Evolutionary conservation across 2,113 vertebrate genomes (phyloP), one percentile per base, ranked within the genome.

Genomic region (Silurus asotus): DNA sequence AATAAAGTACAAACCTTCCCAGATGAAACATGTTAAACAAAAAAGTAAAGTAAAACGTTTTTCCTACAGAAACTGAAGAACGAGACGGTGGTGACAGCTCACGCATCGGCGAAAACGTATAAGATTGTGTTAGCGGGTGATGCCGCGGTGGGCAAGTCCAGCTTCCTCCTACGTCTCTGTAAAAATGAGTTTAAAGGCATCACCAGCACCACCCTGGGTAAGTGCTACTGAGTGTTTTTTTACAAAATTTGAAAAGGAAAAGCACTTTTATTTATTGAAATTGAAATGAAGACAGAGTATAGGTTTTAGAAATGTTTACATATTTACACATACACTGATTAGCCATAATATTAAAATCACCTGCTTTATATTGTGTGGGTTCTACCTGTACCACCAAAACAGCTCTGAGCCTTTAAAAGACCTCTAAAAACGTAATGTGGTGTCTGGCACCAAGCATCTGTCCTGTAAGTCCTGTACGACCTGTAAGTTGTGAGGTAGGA

Each of bases 141-240:
- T 0, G 97, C 97, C 37, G 97, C 97, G 0, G 98, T 99, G 88
- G 98, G 98, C 72, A 99, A 99, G 90, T 98, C 97, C 86, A 99
- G 98, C 92, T 99, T 99, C 90, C 95, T 99, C 84, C 94, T 95
- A 81, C 96, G 98, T 51, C 96, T 99, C 88, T 99, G 97, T 94
- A 99, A 98, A 94, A 99, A 99, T 25, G 97, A 99, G 92, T 99
- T 99, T 92, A 95, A 94, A 90, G 92, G 95, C 62, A 96, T 95
- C 88, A 95, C 94, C 83, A 96, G 95, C 85, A 94, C 97, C 25
- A 99, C 97, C 6, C 91, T 99, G 8, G 97, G 97, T 99, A 94
- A 85, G 92, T 45, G 0, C 58, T n/a, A 19, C 70, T 28, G 10
- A 17, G 8, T 14, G 53, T 20, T 45, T 65, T 65, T 65, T 65